These are phyloP conservation scores for Emys orbicularis DNA, from an alignment of 2,797 vertebrate genomes.

Conservation along the genomic window DNA sequence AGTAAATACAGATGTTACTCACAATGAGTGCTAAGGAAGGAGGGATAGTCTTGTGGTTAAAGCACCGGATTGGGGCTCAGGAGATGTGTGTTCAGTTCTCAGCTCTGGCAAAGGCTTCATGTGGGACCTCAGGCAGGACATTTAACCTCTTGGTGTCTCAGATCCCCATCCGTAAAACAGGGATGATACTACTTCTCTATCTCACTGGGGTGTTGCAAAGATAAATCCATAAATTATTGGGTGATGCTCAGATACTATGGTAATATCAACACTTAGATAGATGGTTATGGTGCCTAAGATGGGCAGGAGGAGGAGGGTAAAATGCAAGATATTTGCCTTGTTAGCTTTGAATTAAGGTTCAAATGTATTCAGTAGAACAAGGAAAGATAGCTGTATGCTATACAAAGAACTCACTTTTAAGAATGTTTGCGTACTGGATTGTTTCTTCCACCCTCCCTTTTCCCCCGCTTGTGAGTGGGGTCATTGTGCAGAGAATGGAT, in stretches of 20 bases:
- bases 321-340: not conserved
- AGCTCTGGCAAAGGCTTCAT: not conserved
- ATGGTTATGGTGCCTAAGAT: not conserved
- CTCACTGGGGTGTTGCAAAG: not conserved
- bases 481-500: not conserved
- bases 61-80: not conserved
- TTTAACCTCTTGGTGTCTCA: not conserved
- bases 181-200: not conserved
- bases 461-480: not conserved
- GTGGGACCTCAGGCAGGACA: not conserved
- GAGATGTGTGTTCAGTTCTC: conserved; percentile 31
- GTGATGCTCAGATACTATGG: not conserved
- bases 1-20: not conserved
- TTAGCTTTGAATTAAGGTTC: conserved; percentile 2
- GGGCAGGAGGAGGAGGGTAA: not conserved
- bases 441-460: not conserved
- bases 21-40: not conserved
- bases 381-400: not conserved
- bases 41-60: not conserved
- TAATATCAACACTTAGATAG: not conserved
- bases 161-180: not conserved
- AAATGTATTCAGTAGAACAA: not conserved
- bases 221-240: not conserved
- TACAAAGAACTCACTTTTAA: not conserved
- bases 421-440: not conserved